Percentiles rank a stretch among this genome's conserved stretches.
These are phyloP conservation scores for Ophion slaviceki DNA, from an alignment of 2,888 invertebrate genomes.

Conservation along the genomic window DNA sequence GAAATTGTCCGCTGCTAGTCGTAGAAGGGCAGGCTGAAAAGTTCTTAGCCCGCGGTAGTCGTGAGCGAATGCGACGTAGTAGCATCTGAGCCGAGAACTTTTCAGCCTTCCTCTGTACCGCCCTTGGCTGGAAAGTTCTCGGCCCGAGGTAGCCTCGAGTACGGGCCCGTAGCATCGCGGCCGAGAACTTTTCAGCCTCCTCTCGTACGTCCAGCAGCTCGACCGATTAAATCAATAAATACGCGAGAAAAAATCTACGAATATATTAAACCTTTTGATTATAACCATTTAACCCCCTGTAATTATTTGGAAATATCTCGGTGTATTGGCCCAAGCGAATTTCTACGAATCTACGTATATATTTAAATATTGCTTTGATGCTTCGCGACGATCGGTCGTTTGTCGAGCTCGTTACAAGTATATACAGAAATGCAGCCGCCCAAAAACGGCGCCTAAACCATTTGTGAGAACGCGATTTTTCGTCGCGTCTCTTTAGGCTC, in stretches of 20 bases:
- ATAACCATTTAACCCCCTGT: conserved; percentile 13
- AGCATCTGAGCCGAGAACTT: no score
- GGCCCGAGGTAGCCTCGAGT: neutral
- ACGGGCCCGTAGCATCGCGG: neutral
- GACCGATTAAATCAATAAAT: neutral
- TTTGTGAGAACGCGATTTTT: neutral
- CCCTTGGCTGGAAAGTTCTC: neutral
- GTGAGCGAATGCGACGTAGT: neutral
- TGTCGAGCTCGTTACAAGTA: neutral
- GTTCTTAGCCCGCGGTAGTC: neutral
- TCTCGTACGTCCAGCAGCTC: neutral
- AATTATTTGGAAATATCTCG: neutral
- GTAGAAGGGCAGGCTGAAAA: neutral
- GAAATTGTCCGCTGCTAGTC: neutral
- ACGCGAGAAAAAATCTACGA: neutral
- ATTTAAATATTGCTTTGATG: conserved; percentile 57
- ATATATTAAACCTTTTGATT: neutral
- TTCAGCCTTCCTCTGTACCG: neutral
- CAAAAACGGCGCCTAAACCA: neutral
- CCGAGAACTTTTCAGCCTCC: neutral
- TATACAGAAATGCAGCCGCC: neutral
- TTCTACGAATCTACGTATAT: conserved; percentile 55
- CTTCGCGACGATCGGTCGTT: conserved; percentile 8
- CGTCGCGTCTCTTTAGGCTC: conserved; percentile 31
- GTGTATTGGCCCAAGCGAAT: conserved; percentile 45